Percentiles rank a stretch among this genome's conserved stretches.
phyloP scores from a whole-genome alignment of 2,113 vertebrate genomes.

The Eublepharis macularius region DNA sequence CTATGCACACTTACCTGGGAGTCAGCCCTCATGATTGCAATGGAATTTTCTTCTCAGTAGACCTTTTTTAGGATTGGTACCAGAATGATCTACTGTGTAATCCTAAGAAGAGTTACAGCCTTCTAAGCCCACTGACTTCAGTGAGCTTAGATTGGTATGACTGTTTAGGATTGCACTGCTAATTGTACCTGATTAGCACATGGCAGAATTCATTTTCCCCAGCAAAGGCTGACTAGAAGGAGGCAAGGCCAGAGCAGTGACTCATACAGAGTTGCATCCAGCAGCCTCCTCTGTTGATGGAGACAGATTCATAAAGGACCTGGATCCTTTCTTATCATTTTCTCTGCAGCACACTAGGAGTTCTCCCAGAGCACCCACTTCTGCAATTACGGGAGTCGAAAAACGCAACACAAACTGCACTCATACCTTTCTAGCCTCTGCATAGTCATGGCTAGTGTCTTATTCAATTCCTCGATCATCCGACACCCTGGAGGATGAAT shows the following conservation, averaged over 20 bases:
- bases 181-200: too few relatives aligned
- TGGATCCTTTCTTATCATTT: too few relatives aligned
- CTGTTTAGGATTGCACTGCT: too few relatives aligned
- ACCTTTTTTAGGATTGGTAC: too few relatives aligned
- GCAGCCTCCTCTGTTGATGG: background rate
- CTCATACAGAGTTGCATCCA: background rate
- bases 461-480: conserved; percentile 97
- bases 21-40: too few relatives aligned
- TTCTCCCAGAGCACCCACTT: background rate
- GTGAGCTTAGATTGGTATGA: background rate
- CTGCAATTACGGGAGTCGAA: background rate
- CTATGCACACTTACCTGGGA: too few relatives aligned
- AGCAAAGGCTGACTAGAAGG: background rate
- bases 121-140: too few relatives aligned
- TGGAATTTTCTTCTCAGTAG: too few relatives aligned
- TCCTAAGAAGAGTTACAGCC: too few relatives aligned
- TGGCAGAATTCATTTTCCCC: background rate
- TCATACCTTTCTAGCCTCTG: conserved; percentile 95
- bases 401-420: background rate
- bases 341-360: background rate
- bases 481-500: conserved; percentile 88
- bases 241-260: background rate
- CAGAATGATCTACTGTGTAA: too few relatives aligned
- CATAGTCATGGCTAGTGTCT: conserved; percentile 95
- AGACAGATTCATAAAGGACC: background rate